Percentiles rank a stretch among this genome's conserved stretches.
Conservation (phyloP, 2,888 invertebrate genomes). For the Apodemia hepburni region DNA sequence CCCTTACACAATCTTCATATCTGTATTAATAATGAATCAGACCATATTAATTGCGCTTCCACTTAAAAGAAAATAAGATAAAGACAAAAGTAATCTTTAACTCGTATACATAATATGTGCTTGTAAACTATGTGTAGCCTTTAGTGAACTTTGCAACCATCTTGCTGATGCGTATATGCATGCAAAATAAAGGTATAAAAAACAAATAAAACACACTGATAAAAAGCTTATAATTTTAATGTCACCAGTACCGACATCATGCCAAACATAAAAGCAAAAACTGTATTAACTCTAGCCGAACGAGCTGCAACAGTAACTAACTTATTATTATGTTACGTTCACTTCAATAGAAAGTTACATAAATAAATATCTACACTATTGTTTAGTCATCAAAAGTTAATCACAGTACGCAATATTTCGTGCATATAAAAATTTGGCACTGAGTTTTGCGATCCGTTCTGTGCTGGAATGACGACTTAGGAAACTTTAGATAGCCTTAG, state of each 20-base stretch:
- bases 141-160: conserved; percentile 58
- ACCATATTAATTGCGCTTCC: too few species aligned
- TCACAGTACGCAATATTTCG: conserved; percentile 59
- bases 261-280: conserved; percentile 71
- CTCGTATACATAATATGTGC: neutral
- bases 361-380: conserved; percentile 65
- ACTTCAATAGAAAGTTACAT: conserved; percentile 70
- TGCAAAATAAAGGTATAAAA: conserved; percentile 63
- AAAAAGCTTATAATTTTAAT: conserved; percentile 78
- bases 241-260: conserved; percentile 69
- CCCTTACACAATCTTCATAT: too few species aligned
- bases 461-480: conserved; percentile 59
- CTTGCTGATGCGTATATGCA: conserved; percentile 48
- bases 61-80: too few species aligned
- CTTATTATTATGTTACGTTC: conserved; percentile 52
- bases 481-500: conserved; percentile 56
- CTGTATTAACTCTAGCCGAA: conserved; percentile 48
- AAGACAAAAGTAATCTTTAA: too few species aligned
- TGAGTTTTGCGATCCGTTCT: conserved; percentile 33
- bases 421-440: conserved; percentile 68
- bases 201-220: conserved; percentile 63
- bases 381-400: conserved; percentile 44
- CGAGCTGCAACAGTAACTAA: conserved; percentile 49
- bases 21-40: too few species aligned
- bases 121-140: conserved; percentile 14